phyloP scores from a whole-genome alignment of 2,888 invertebrate genomes.

The Torymus auratus region DNA sequence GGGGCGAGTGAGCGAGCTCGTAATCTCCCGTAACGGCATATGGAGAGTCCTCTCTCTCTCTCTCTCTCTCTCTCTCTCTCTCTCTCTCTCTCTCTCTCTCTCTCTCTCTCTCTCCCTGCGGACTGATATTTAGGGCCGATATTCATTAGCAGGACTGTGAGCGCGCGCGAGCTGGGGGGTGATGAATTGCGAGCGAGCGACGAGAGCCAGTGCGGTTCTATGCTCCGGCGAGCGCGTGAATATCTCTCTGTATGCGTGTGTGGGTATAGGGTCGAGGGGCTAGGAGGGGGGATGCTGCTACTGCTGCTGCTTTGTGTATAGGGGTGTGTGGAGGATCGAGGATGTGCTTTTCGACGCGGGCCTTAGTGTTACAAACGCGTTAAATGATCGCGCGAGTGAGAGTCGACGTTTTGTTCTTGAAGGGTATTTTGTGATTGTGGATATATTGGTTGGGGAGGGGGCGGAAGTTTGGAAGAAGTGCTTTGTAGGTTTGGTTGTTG shows the following conservation, averaged over 20 bases:
- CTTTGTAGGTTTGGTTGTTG: too few species aligned
- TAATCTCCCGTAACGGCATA: conserved; percentile 73
- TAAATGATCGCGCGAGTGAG: too few species aligned
- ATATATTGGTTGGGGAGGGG: too few species aligned
- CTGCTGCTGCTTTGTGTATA: too few species aligned
- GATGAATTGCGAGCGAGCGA: conserved; percentile 62
- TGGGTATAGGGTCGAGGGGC: too few species aligned
- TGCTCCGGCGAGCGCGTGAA: background rate
- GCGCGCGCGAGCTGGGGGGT: conserved; percentile 60
- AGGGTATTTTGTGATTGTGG: too few species aligned
- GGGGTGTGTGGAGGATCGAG: background rate
- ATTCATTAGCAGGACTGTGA: conserved; percentile 75
- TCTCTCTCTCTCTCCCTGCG: conserved; percentile 66
- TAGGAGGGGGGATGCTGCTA: too few species aligned
- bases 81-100: conserved; percentile 58
- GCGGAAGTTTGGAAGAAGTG: too few species aligned
- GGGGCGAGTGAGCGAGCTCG: conserved; percentile 60
- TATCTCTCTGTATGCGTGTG: background rate
- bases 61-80: conserved; percentile 66
- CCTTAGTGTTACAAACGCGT: too few species aligned
- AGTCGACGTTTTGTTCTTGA: too few species aligned
- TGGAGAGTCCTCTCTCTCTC: conserved; percentile 64
- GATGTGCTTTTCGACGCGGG: too few species aligned
- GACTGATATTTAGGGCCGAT: conserved; percentile 76
- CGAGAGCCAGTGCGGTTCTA: too few species aligned